phyloP scores from a whole-genome alignment of 2,888 invertebrate species.

The Hirtodrosophila cameraria region DNA sequence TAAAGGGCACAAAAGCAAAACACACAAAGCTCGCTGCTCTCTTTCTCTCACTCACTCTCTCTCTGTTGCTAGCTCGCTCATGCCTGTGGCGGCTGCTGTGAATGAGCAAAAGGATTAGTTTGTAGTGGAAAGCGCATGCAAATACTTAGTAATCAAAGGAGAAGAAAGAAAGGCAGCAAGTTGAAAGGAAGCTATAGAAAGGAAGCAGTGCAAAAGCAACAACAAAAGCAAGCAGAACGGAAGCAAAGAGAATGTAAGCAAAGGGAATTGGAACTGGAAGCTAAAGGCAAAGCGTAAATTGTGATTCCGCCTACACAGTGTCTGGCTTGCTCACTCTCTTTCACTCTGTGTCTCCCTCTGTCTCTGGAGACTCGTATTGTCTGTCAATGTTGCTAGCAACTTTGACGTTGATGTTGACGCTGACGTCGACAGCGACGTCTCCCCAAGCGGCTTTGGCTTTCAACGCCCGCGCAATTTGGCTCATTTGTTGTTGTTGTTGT shows the following conservation, averaged over 20 bases:
- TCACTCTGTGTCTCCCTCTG: no score
- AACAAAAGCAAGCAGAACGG: slow-evolving; percentile 2
- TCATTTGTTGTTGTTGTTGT: slow-evolving; percentile 20
- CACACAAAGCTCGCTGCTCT: slow-evolving; percentile 1
- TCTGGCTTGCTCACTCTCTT: no score
- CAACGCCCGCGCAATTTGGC: slow-evolving; percentile 69
- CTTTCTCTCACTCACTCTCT: not conserved
- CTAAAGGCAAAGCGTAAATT: slow-evolving; percentile 13
- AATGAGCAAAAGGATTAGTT: slow-evolving; percentile 51
- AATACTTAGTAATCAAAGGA: slow-evolving; percentile 10
- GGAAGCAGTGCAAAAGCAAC: no score
- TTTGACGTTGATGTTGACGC: slow-evolving; percentile 10
- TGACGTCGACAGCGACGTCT: slow-evolving; percentile 10
- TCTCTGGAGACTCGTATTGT: slow-evolving; percentile 11
- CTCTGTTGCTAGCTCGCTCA: not conserved
- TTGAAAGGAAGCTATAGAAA: not conserved
- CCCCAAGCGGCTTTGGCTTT: slow-evolving; percentile 38
- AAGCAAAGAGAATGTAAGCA: slow-evolving; percentile 29
- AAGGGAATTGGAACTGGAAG: no score
- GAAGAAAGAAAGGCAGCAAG: not conserved
- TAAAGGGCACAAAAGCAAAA: slow-evolving; percentile 21
- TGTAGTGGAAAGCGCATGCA: slow-evolving; percentile 33
- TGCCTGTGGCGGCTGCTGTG: slow-evolving; percentile 13
- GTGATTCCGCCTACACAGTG: slow-evolving; percentile 31
- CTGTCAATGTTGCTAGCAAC: slow-evolving; percentile 11